Base-by-base conservation (phyloP, 2,797 vertebrate genomes). In the Myotis daubentonii region DNA sequence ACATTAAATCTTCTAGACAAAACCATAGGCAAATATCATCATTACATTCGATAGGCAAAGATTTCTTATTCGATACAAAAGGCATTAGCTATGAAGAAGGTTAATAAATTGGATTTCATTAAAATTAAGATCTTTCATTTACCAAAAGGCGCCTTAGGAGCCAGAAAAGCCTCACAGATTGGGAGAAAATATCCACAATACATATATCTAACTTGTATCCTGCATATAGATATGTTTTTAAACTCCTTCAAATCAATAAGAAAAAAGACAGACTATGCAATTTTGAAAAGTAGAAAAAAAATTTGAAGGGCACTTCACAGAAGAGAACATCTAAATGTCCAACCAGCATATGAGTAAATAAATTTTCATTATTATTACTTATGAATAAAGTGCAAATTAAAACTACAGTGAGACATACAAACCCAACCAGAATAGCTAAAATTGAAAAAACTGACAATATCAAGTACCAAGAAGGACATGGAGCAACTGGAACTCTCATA, bases 371-470 rank as follows among this genome's bases (percentile, higher is more conserved):
- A 47, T 36, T 89, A 88, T 66, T 88, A 36, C 3, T 92, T 71
- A 86, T 93, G 10, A 86, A 2, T 33, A 41, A 95, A 96, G 91
- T 75, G 8, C 79, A 91, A 93, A 82, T 94, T 75, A 85, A 95
- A 78, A 74, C 51, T 49, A 94, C 33, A 79, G 5, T 66, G 66
- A 89, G 30, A 87, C 72, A 83, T 9, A 62, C 8, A 86, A 82
- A 71, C 23, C 36, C 30, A 22, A 49, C 23, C 33, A 93, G 60
- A 94, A 91, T 6, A 78, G 41, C 38, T 93, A 84, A 49, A 70
- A 57, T 81, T 66, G 38, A 71, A 91, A 89, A 53, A 71, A 8
- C 15, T 71, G n/a, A 93, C n/a, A 66, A 51, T 57, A 84, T 23
- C 22, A 95, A 96, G 57, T 44, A 60, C 6, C 53, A 55, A 94